Evolutionary conservation across 1,140 invertebrate species (phyloP).

Genomic region (Drosophila athabasca): DNA sequence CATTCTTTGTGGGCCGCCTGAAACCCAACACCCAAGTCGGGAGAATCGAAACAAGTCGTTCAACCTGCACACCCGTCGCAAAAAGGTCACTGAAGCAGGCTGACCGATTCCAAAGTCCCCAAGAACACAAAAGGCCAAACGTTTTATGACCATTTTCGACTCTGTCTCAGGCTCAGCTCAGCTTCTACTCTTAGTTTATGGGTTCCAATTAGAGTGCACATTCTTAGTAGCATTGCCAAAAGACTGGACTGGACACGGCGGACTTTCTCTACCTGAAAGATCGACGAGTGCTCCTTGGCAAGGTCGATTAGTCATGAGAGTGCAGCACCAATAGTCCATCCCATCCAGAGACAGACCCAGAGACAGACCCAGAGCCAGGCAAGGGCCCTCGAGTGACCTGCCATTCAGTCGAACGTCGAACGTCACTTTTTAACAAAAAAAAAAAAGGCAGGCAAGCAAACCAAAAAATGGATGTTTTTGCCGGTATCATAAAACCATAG

Average conservation of each 20-base stretch:
- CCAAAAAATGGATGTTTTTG: conserved; percentile 52
- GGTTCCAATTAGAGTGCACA: conserved; percentile 65
- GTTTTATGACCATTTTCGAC: conserved; percentile 12
- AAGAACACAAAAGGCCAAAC: conserved; percentile 22
- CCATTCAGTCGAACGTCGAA: conserved; percentile 26
- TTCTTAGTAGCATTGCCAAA: conserved; percentile 38
- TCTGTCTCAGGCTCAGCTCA: conserved; percentile 5
- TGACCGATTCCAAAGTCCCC: conserved; percentile 40
- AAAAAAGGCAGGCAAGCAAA: conserved; percentile 39
- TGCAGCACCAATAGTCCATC: conserved; percentile 21
- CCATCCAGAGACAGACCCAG: neutral
- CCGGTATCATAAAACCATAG: conserved; percentile 74
- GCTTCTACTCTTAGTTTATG: conserved; percentile 44
- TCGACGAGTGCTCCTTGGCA: conserved; percentile 40
- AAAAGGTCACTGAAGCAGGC: conserved; percentile 65
- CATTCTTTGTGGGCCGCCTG: conserved; percentile 39
- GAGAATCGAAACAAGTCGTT: conserved; percentile 46
- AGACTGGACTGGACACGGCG: conserved; percentile 6
- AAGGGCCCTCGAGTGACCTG: conserved; percentile 59
- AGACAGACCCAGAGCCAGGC: conserved; percentile 4
- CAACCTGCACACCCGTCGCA: conserved; percentile 40
- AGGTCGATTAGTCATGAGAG: conserved; percentile 76
- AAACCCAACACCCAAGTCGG: conserved; percentile 37
- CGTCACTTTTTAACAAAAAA: conserved; percentile 39
- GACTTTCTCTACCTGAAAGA: conserved; percentile 55